Conservation (phyloP, 2,888 invertebrate genomes). For the Lottia gigantea region DNA sequence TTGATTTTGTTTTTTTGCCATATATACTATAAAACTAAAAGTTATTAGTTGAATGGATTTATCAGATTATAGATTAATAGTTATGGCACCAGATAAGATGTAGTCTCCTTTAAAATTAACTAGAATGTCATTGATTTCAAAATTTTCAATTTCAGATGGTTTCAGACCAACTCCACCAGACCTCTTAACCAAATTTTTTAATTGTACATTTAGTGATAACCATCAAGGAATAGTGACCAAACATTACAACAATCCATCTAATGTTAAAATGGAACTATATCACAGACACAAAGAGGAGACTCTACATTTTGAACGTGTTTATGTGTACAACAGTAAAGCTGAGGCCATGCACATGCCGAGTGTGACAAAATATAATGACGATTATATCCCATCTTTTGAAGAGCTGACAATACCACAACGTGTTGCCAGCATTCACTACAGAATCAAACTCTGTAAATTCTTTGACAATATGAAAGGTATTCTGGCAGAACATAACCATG, state of each 20-base stretch:
- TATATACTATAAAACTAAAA: no score
- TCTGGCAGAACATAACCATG: slow-evolving; percentile 87
- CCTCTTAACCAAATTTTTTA: slow-evolving; percentile 41
- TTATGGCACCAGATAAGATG: no score
- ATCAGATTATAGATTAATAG: no score
- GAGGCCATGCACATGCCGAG: slow-evolving; percentile 66
- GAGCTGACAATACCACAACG: slow-evolving; percentile 76
- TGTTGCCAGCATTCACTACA: slow-evolving; percentile 89
- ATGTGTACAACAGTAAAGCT: slow-evolving; percentile 46
- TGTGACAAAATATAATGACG: slow-evolving; percentile 65
- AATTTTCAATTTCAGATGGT: slow-evolving; percentile 18
- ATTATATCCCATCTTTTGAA: slow-evolving; percentile 63
- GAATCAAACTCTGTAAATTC: slow-evolving; percentile 86
- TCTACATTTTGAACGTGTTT: slow-evolving; percentile 50
- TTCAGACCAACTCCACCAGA: slow-evolving; percentile 24
- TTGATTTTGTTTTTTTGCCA: no score
- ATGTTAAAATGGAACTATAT: slow-evolving; percentile 63
- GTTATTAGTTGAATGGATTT: no score
- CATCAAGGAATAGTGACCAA: slow-evolving; percentile 61
- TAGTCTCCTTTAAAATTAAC: no score
- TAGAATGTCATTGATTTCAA: neutral
- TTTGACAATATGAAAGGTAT: slow-evolving; percentile 86
- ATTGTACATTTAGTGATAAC: slow-evolving; percentile 53
- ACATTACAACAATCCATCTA: slow-evolving; percentile 67
- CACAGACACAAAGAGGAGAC: slow-evolving; percentile 59